Conservation (phyloP, 2,797 vertebrate species). For the Chelidonichthys spinosus region DNA sequence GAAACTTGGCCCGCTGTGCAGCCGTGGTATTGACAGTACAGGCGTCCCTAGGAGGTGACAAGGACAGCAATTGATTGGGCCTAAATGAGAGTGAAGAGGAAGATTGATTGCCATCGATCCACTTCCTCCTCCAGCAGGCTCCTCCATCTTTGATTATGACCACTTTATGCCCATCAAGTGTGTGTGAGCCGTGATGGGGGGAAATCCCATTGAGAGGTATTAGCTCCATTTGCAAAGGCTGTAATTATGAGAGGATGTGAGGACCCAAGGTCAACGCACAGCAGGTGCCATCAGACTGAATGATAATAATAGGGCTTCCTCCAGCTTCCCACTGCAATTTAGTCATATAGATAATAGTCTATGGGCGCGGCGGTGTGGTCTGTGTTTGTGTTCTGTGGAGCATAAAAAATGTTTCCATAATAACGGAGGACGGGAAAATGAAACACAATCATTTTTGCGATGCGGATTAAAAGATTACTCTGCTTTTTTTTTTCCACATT, state of each 20-base stretch:
- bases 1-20: conserved; percentile 53
- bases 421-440: conserved; percentile 51
- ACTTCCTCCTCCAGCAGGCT: conserved; percentile 59
- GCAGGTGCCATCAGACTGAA: conserved; percentile 71
- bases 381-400: conserved; percentile 25
- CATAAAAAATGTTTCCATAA: conserved; percentile 57
- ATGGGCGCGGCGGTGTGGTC: conserved; percentile 26
- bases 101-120: conserved; percentile 79
- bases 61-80: conserved; percentile 78
- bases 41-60: conserved; percentile 73
- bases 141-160: conserved; percentile 78
- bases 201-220: conserved; percentile 71
- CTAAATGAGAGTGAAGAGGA: conserved; percentile 80
- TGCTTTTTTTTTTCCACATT: conserved; percentile 76
- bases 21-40: conserved; percentile 62
- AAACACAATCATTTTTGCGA: conserved; percentile 42
- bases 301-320: conserved; percentile 71
- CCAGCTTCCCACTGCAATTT: conserved; percentile 66
- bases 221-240: conserved; percentile 72
- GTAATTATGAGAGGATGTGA: conserved; percentile 76
- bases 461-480: conserved; percentile 56
- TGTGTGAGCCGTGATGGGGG: conserved; percentile 49
- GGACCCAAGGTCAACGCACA: conserved; percentile 71
- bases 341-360: conserved; percentile 73
- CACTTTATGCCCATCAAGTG: conserved; percentile 74